phyloP scores from a whole-genome alignment of 2,888 invertebrate species.

The Stenolophus ochropezus region DNA sequence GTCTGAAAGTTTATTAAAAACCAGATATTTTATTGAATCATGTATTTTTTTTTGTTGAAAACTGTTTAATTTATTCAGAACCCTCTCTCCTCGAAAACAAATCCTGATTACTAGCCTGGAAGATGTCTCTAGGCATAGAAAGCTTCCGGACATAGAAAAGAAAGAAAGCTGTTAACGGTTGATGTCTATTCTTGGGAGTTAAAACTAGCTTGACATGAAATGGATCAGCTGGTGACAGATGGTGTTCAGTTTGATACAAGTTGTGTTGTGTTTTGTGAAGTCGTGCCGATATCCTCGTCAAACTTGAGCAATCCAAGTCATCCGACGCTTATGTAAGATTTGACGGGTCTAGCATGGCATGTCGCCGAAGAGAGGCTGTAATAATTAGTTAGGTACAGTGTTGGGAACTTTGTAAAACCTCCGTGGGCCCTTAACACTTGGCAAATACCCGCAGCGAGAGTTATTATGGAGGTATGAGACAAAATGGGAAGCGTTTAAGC shows the following conservation, averaged over 20 bases:
- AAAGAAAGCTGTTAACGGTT: no score
- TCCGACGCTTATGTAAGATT: slow-evolving; percentile 4
- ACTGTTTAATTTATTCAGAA: no score
- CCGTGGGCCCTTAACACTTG: slow-evolving; percentile 33
- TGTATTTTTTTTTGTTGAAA: no score
- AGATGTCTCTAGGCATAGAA: no score
- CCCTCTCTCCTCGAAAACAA: no score
- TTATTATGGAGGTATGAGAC: slow-evolving; percentile 25
- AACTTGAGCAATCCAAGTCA: neutral
- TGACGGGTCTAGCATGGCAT: neutral
- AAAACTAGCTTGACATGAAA: no score
- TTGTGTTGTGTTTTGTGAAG: neutral
- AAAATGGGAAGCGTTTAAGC: slow-evolving; percentile 13
- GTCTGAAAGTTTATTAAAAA: no score
- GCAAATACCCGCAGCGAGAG: slow-evolving; percentile 21
- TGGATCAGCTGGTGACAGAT: no score
- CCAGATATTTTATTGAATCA: no score
- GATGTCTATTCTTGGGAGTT: no score
- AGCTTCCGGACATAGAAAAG: no score
- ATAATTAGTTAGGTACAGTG: slow-evolving; percentile 49
- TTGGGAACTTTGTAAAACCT: slow-evolving; percentile 42
- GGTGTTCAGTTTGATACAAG: neutral
- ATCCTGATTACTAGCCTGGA: no score
- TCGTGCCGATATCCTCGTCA: slow-evolving; percentile 7
- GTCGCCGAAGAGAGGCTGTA: neutral